Evolutionary conservation across 23 tunicate genomes (phyloP).

Genomic region (Clavelina lepadiformis): DNA sequence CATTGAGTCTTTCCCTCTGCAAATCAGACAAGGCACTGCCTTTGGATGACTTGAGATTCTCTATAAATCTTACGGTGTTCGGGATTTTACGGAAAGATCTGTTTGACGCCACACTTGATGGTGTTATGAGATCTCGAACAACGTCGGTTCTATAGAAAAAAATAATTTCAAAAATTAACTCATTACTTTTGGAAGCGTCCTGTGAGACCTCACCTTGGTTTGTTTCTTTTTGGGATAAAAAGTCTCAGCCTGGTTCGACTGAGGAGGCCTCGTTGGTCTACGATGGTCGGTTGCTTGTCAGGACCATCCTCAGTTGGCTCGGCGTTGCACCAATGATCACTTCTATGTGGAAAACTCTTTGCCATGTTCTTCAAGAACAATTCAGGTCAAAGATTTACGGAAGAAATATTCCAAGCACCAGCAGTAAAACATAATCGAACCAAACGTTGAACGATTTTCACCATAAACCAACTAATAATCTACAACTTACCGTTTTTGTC

Average conservation of each 20-base stretch:
- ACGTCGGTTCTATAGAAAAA: slow-evolving; percentile 23
- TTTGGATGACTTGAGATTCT: slow-evolving; percentile 66
- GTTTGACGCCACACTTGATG: slow-evolving; percentile 64
- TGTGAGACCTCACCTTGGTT: slow-evolving; percentile 14
- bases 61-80: slow-evolving; percentile 59
- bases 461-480: too few species aligned
- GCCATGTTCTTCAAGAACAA: slow-evolving; percentile 29
- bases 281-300: slow-evolving; percentile 50
- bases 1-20: slow-evolving; percentile 47
- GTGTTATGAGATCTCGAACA: slow-evolving; percentile 69
- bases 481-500: slow-evolving; percentile 20
- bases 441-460: too few species aligned
- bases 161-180: too few species aligned
- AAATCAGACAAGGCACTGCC: slow-evolving; percentile 36
- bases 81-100: slow-evolving; percentile 60
- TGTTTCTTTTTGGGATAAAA: slow-evolving; percentile 36
- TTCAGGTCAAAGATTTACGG: neutral
- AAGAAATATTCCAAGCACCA: neutral
- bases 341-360: slow-evolving; percentile 50
- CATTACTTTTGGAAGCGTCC: neutral
- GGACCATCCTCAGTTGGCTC: slow-evolving; percentile 36
- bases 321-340: slow-evolving; percentile 68
- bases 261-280: slow-evolving; percentile 53
- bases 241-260: slow-evolving; percentile 56
- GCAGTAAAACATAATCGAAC: too few species aligned